These are phyloP conservation scores for Drosophila picticornis DNA, from an alignment of 2,888 invertebrate genomes.

Conservation along the genomic window DNA sequence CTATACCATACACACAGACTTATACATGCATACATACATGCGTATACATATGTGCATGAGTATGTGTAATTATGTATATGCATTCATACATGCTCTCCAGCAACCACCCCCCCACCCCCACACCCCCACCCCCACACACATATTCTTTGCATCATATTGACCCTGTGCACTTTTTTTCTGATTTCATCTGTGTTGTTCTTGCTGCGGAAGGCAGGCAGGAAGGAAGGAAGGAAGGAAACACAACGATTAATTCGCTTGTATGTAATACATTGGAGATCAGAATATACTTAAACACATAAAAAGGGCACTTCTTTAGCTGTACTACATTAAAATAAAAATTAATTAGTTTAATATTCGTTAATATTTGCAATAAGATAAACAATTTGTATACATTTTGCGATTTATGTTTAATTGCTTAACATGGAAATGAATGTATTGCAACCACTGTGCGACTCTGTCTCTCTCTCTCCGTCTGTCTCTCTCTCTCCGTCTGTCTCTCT, in stretches of 20 bases:
- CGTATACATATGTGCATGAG: constrained; percentile 6
- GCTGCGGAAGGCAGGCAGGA: constrained; percentile 13
- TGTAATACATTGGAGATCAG: constrained; percentile 1
- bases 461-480: not conserved
- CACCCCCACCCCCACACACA: not conserved
- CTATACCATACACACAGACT: constrained; percentile 1
- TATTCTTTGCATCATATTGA: constrained; percentile 29
- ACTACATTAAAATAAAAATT: not conserved
- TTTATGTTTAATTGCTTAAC: not conserved
- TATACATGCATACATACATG: not conserved
- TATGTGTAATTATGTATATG: constrained; percentile 1
- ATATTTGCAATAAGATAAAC: not conserved
- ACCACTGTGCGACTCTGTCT: not conserved
- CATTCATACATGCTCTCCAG: constrained; percentile 25
- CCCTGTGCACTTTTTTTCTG: constrained; percentile 55
- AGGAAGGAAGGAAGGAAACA: constrained; percentile 10
- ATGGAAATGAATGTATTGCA: not conserved
- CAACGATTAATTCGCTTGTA: constrained; percentile 13
- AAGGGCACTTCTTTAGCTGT: not conserved
- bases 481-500: not conserved
- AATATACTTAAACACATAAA: not conserved
- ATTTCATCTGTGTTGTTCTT: constrained; percentile 28
- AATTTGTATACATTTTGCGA: not conserved
- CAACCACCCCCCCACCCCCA: not conserved
- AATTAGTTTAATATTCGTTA: not conserved